Base-by-base conservation (phyloP, 2,888 invertebrate species). In the Malthinus flaveolus region DNA sequence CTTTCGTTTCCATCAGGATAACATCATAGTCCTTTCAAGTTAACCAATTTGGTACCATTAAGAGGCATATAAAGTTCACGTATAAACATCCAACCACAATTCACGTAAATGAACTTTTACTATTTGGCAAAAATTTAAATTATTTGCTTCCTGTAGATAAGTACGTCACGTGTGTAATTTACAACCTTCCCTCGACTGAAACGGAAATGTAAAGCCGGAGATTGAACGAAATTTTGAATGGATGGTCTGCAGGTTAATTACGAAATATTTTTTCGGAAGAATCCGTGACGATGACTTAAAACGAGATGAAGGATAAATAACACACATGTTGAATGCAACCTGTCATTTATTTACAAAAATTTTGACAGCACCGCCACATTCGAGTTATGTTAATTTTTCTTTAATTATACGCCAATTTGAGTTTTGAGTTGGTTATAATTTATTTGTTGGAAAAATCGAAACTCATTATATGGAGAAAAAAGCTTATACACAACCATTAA, bases 71-170 rank as follows among this genome's bases (percentile, higher is more conserved):
- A 23, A 23, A 23, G 3, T 23, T 23, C 23, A 23, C 2, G 5
- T 23, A 23, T 23, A 23, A 3, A 42, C 42, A 11, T 42, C 42
- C 42, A 36, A 49, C 44, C 45, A 45, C 36, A 45, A 49, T 47
- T 45, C 49, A 49, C 56, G 49, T 49, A 56, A 49, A 56, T 46
- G 56, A 56, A 56, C 49, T 56, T 36, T 44, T 45, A 32, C 13
- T 45, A 34, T 42, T 34, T 44, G 36, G 34, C 49, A 50, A 52
- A 57, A 58, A 47, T 58, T 58, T 52, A 42, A 49, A 58, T 52
- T 50, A 56, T 56, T 10, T 46, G 12, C 39, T 54, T 54, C 54
- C 54, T 48, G 54, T 9, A 52, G 52, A 52, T 52, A 52, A 52
- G 36, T 52, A 45, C 52, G 46, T 46, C 52, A 46, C 52, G 52